Conservation (phyloP, 2,888 invertebrate species). For the Andrena camellia region DNA sequence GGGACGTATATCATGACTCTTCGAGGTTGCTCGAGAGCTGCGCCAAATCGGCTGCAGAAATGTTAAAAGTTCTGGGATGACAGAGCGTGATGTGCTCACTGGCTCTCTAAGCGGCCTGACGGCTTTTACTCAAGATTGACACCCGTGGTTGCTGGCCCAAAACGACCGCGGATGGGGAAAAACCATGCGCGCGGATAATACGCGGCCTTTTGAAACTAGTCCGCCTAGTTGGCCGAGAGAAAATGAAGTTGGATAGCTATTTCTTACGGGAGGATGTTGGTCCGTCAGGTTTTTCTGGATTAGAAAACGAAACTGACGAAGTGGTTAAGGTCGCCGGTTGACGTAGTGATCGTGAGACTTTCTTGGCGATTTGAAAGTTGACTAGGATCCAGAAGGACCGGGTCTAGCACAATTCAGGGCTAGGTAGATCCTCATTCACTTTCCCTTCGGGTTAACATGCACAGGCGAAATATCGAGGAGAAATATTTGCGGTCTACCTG, state of each 20-base stretch:
- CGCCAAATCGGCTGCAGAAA: background rate
- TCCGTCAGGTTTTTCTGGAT: slow-evolving; percentile 41
- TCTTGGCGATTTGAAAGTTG: slow-evolving; percentile 25
- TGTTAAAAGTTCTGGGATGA: background rate
- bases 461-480: background rate
- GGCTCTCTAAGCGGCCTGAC: slow-evolving; percentile 13
- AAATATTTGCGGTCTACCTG: slow-evolving; percentile 67
- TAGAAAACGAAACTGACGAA: slow-evolving; percentile 53
- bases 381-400: background rate
- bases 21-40: slow-evolving; percentile 12
- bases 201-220: slow-evolving; percentile 53
- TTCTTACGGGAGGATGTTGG: slow-evolving; percentile 20
- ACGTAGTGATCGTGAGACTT: background rate
- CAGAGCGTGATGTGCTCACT: background rate
- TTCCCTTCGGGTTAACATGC: background rate
- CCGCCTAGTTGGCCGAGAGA: slow-evolving; percentile 43
- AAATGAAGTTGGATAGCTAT: slow-evolving; percentile 45
- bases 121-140: slow-evolving; percentile 63
- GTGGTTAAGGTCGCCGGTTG: slow-evolving; percentile 25
- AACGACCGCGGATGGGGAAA: slow-evolving; percentile 43
- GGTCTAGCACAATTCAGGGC: no score
- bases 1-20: slow-evolving; percentile 39
- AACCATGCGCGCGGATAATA: slow-evolving; percentile 20
- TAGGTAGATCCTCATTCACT: no score
- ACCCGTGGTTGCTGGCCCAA: slow-evolving; percentile 49